Percentiles rank a stretch among this genome's conserved stretches.
Conservation (phyloP, 2,113 vertebrate species). For the Perognathus longimembris region DNA sequence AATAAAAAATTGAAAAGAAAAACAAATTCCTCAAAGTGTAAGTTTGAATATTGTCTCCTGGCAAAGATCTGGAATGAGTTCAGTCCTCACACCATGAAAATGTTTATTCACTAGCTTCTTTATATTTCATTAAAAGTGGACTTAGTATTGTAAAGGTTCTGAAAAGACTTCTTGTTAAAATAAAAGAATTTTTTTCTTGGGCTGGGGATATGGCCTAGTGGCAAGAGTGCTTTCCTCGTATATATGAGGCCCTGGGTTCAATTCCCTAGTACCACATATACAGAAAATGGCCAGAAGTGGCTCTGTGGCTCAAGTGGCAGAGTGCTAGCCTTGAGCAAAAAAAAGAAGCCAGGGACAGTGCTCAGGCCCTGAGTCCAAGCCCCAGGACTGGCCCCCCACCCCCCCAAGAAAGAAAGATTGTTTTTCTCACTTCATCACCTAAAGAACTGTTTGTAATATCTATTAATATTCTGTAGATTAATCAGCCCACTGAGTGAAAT, state of each 20-base stretch:
- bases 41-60: not conserved
- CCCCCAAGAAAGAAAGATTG: too few relatives aligned
- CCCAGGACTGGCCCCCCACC: too few relatives aligned
- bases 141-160: not conserved
- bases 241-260: too few relatives aligned
- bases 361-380: too few relatives aligned
- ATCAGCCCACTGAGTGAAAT: not conserved
- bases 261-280: too few relatives aligned
- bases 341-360: too few relatives aligned
- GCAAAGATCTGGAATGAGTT: not conserved
- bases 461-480: not conserved
- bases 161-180: not conserved
- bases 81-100: not conserved
- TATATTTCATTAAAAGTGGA: slow-evolving; percentile 15
- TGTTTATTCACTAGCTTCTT: not conserved
- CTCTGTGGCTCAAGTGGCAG: too few relatives aligned
- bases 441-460: not conserved
- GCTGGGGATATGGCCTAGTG: too few relatives aligned
- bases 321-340: too few relatives aligned
- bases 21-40: not conserved
- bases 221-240: too few relatives aligned
- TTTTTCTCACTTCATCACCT: not conserved
- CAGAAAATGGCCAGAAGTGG: too few relatives aligned
- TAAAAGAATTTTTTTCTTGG: not conserved
- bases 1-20: not conserved